Base-by-base conservation (phyloP, 2,797 vertebrate genomes). In the Thripadectes ignobilis region DNA sequence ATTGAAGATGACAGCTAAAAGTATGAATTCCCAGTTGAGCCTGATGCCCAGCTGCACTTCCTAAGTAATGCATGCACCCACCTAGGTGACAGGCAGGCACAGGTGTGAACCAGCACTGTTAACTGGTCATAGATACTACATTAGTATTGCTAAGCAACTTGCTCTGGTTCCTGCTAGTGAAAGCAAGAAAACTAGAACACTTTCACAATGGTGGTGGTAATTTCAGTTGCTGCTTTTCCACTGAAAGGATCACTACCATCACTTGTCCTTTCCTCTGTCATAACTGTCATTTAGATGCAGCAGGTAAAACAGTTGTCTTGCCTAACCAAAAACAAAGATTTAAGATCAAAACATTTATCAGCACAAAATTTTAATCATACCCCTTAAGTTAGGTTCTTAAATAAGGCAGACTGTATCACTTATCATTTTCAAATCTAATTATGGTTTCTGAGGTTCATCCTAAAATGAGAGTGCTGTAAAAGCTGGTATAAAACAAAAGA, bases 381-480 rank as follows among this genome's bases (percentile, higher is more conserved):
- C 75, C 78, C 21, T 75, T 85, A 74, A 93, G 72, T 80, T 48
- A 69, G 11, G 3, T 63, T 86, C 46, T 66, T 90, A 49, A 90
- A 86, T 36, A 68, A 90, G 62, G 22, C 24, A 91, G 34, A 49
- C 20, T 34, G 19, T 54, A 85, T 51, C 19, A 88, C 75, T 75
- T 94, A 77, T 54, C 23, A 80, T 89, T 84, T 36, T 61, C n/a
- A 86, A 84, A 83, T 23, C 7, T 89, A 93, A 89, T 88, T 77
- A 74, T 22, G 51, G 29, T 6, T 96, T 66, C 51, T 72, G 49
- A 92, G 65, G 54, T 58, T 68, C 51, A 3, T 84, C 67, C 52
- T 81, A 41, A 88, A 41, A 71, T 63, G 29, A 18, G 1, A 78
- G 38, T 29, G 45, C 17, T 55, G 18, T 65, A 79, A 89, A 36